Evolutionary conservation across 2,797 vertebrate species (phyloP), one percentile per base, ranked within the genome.

Genomic region (Dermochelys coriacea): DNA sequence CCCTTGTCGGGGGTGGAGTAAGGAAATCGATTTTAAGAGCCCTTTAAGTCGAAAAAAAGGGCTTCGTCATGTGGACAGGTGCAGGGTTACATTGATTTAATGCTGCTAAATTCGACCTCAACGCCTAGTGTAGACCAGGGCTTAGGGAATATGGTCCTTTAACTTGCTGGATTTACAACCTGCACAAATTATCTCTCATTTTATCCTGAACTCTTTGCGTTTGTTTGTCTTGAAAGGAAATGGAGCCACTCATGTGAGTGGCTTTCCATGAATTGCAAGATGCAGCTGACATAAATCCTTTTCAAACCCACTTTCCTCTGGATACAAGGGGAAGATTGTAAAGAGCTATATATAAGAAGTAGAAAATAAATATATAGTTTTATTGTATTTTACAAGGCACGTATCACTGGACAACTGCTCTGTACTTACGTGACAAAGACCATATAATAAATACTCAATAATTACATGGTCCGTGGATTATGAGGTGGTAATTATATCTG

Each of bases 401-500:
- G 5, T 82, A 68, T 94, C 34, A 54, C 34, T 59, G 54, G 51
- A 25, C 19, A 82, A 92, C 45, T n/a, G 84, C 80, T 68, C 59
- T 78, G 14, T 79, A 75, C n/a, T 95, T 94, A 79, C 1, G 1
- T 85, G 59, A 85, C 55, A 95, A 86, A 81, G 12, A 19, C 10
- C 78, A 29, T 52, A 5, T 82, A 86, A 82, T n/a, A 95, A 94
- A 90, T 80, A 94, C 4, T 79, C 47, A 45, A 54, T 82, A 95
- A 93, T 88, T 3, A 84, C n/a, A 85, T 83, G 59, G 6, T 94
- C 41, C 19, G 0, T 87, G 87, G 84, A 61, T 94, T 96, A 93
- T 75, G 87, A 91, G 68, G 94, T 94, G 83, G 80, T 95, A 93
- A 95, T 93, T 95, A 94, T 25, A 93, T 23, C 68, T 2, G 5